Percentiles rank a stretch among this genome's conserved stretches.
Conservation (phyloP, 1,140 invertebrate genomes). For the Heliothis virescens region DNA sequence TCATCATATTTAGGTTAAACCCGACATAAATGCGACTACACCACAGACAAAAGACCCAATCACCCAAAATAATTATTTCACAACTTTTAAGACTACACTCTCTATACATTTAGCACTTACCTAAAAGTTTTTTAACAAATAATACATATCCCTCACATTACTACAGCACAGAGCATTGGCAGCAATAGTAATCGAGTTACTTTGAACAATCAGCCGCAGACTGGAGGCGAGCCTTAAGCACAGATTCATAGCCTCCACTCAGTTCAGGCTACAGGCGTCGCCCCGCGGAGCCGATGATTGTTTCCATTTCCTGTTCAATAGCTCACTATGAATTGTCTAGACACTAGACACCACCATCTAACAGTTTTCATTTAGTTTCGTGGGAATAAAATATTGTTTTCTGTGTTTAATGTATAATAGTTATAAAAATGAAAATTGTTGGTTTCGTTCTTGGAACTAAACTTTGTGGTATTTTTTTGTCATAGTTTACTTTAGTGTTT, state of each 20-base stretch:
- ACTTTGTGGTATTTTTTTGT: too few species aligned
- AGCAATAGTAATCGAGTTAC: conserved; percentile 6
- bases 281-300: background rate
- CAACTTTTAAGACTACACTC: too few species aligned
- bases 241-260: background rate
- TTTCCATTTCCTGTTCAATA: conserved; percentile 20
- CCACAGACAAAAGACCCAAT: too few species aligned
- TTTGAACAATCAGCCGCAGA: conserved; percentile 19
- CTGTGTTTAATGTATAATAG: too few species aligned
- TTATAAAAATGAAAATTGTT: too few species aligned
- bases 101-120: background rate
- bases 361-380: background rate
- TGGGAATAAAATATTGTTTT: too few species aligned
- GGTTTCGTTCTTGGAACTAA: too few species aligned
- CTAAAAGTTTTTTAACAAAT: background rate
- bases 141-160: background rate
- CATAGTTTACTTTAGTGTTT: too few species aligned
- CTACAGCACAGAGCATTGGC: background rate
- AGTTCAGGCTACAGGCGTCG: background rate
- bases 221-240: background rate
- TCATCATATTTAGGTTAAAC: too few species aligned
- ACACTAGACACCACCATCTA: background rate
- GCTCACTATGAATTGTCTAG: conserved; percentile 2
- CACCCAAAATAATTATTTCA: too few species aligned
- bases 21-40: too few species aligned